A percentile compares a stretch with the other conserved stretches of the same genome.
Conservation (phyloP, 2,888 invertebrate species). For the Tryphoninae sp. region DNA sequence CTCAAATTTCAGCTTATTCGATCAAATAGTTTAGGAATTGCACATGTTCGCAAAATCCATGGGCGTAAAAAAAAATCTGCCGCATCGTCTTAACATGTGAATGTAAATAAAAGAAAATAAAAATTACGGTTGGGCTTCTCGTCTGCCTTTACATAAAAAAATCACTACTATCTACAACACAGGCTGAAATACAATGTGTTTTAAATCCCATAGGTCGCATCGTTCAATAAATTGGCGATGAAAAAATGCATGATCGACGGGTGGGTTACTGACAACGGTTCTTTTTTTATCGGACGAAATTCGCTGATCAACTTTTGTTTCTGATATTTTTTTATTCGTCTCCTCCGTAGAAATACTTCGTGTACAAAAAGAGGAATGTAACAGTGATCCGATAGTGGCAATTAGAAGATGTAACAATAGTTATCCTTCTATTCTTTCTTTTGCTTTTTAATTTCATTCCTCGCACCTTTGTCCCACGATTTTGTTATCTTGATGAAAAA, state of each 20-base stretch:
- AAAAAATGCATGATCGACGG: not conserved
- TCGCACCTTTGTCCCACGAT: conserved; percentile 37
- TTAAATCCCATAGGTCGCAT: not conserved
- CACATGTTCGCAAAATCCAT: no score
- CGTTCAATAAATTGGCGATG: not conserved
- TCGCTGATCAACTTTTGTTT: conserved; percentile 20
- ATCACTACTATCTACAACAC: conserved; percentile 53
- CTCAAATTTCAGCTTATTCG: no score
- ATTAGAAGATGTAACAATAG: conserved; percentile 53
- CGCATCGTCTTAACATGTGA: conserved; percentile 37
- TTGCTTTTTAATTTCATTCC: conserved; percentile 12
- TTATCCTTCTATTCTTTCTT: conserved; percentile 27
- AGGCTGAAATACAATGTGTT: conserved; percentile 8
- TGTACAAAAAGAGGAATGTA: conserved; percentile 69
- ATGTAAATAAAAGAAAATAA: conserved; percentile 57
- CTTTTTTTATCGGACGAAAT: not conserved
- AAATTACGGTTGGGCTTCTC: conserved; percentile 49
- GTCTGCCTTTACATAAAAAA: conserved; percentile 62
- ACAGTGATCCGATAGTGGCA: conserved; percentile 63
- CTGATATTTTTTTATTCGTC: conserved; percentile 58
- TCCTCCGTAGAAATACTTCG: conserved; percentile 64
- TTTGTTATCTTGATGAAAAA: conserved; percentile 25
- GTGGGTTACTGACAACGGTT: no score
- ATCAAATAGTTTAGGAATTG: no score
- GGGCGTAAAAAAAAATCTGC: no score